Evolutionary conservation across 2,113 vertebrate genomes (phyloP).

Genomic region (Grammomys dolichurus): DNA sequence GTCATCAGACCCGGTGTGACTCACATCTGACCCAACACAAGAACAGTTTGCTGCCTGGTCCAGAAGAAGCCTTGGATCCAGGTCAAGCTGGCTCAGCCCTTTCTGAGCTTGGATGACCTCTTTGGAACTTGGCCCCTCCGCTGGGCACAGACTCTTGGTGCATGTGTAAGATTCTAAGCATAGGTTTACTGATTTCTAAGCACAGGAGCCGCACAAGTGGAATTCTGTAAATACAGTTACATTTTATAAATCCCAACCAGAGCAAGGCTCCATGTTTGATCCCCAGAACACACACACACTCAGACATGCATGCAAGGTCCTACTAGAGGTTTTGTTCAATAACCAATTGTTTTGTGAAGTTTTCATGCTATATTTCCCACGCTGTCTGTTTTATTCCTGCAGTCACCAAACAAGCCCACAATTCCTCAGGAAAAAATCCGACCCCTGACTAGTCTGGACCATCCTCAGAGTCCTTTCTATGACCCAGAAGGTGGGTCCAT

Average conservation of each 20-base stretch:
- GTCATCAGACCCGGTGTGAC: background rate
- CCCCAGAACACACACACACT: too few species aligned
- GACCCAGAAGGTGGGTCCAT: slow-evolving; percentile 98
- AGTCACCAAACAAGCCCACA: slow-evolving; percentile 96
- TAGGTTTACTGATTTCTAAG: background rate
- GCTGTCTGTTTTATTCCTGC: slow-evolving; percentile 47
- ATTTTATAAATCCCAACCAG: slow-evolving; percentile 23
- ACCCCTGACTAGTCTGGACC: slow-evolving; percentile 97
- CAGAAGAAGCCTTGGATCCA: slow-evolving; percentile 6
- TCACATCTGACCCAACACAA: background rate
- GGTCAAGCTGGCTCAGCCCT: background rate
- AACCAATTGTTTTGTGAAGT: background rate
- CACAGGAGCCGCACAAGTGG: background rate
- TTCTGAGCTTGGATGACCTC: background rate
- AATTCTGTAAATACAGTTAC: background rate
- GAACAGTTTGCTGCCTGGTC: background rate
- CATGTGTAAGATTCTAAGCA: background rate
- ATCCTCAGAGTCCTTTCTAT: slow-evolving; percentile 99
- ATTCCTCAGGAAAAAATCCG: slow-evolving; percentile 96
- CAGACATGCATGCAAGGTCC: background rate
- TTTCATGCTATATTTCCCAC: slow-evolving; percentile 1
- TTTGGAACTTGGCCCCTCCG: slow-evolving; percentile 46
- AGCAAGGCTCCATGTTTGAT: background rate
- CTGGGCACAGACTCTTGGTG: background rate
- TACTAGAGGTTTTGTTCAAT: slow-evolving; percentile 13